Evolutionary conservation across 2,888 invertebrate species (phyloP).

Genomic region (Ctena decussata): DNA sequence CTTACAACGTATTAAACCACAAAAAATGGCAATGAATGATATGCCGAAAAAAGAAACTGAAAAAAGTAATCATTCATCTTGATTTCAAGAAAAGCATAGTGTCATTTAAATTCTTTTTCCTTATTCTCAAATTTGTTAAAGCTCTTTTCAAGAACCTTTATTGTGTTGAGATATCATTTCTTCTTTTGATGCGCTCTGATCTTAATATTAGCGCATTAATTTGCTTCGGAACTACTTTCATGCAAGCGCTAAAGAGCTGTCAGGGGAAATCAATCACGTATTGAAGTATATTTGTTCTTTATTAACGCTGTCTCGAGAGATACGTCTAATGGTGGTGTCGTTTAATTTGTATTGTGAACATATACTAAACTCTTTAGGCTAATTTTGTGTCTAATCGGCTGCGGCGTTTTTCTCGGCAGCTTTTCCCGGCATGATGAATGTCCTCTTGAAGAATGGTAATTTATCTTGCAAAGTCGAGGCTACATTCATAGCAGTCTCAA

Average conservation of each 20-base stretch:
- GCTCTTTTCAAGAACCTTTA: not conserved
- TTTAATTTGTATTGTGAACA: constrained; percentile 72
- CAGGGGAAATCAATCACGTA: constrained; percentile 65
- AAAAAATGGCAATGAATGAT: too few species aligned
- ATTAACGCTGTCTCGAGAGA: constrained; percentile 55
- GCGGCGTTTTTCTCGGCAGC: constrained; percentile 10
- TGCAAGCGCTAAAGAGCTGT: constrained; percentile 27
- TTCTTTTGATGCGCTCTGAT: constrained; percentile 37
- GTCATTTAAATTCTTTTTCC: not conserved
- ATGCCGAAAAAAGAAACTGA: too few species aligned
- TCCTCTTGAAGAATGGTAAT: not conserved
- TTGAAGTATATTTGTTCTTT: constrained; percentile 65
- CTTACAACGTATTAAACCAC: too few species aligned
- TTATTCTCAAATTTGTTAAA: constrained; percentile 10
- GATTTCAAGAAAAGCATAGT: not conserved
- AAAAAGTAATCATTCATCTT: not conserved
- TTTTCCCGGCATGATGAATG: not conserved
- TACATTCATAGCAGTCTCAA: not conserved
- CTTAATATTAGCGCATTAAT: constrained; percentile 62
- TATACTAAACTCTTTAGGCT: constrained; percentile 68
- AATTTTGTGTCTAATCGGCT: constrained; percentile 59
- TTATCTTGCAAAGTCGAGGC: not conserved
- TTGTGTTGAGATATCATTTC: constrained; percentile 9
- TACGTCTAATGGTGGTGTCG: constrained; percentile 56
- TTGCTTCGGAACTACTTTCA: constrained; percentile 47